Evolutionary conservation across 2,888 invertebrate genomes (phyloP).

Genomic region (Busseola fusca): DNA sequence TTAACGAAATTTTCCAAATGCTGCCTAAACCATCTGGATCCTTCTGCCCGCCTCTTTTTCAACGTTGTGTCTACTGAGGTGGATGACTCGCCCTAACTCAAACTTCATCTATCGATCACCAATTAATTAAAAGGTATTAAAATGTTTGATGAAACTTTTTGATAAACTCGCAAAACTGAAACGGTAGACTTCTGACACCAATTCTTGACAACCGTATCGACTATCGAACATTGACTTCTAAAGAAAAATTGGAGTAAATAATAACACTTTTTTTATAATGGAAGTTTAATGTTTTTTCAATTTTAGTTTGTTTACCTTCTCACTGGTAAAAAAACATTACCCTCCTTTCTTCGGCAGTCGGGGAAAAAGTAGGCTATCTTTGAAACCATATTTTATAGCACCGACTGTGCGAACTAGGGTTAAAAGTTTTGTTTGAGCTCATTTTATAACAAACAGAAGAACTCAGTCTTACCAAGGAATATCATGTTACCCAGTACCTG

Average conservation of each 20-base stretch:
- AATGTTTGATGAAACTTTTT: not conserved
- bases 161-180: constrained; percentile 13
- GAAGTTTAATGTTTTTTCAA: constrained; percentile 14
- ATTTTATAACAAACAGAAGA: not conserved
- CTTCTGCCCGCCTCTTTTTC: too few species aligned
- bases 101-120: not conserved
- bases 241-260: constrained; percentile 24
- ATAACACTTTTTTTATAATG: constrained; percentile 28
- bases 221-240: constrained; percentile 36
- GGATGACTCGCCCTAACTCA: too few species aligned
- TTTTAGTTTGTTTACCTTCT: not conserved
- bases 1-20: too few species aligned
- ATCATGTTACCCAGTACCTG: not conserved
- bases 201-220: constrained; percentile 11
- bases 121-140: constrained; percentile 6
- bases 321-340: not conserved
- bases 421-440: not conserved
- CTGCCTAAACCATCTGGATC: too few species aligned
- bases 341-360: too few species aligned
- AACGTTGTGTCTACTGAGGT: too few species aligned
- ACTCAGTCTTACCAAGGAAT: not conserved
- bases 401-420: not conserved
- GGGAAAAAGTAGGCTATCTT: not conserved
- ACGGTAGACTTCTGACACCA: constrained; percentile 35
- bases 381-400: not conserved